Percentiles rank a stretch among this genome's conserved stretches.
Conservation (phyloP, 2,113 vertebrate species). For the Melanocharis versteri region DNA sequence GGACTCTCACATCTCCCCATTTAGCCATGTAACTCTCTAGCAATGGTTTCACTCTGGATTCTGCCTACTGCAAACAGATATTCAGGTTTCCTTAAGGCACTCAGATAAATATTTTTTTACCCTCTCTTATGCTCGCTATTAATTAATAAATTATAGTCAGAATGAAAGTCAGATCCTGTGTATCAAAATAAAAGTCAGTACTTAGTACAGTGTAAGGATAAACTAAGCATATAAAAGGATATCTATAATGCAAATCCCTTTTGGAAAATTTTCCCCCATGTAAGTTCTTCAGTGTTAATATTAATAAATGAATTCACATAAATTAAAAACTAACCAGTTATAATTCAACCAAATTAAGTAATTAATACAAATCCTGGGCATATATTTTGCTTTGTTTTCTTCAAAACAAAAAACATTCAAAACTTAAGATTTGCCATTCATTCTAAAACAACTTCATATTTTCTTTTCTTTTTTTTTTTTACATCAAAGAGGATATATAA, state of each 20-base stretch:
- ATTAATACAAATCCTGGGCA: neutral
- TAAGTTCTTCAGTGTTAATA: neutral
- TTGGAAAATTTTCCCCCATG: accelerated
- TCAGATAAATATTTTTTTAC: neutral
- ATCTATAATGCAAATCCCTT: neutral
- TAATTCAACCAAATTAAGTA: neutral
- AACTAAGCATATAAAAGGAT: neutral
- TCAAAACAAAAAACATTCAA: neutral
- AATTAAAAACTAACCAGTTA: neutral
- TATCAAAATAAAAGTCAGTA: neutral
- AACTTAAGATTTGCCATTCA: neutral
- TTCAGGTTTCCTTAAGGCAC: neutral
- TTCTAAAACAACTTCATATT: neutral
- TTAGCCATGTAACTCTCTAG: neutral
- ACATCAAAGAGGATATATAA: neutral
- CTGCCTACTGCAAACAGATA: neutral
- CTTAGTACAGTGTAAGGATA: neutral
- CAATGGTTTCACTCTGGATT: neutral
- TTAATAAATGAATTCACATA: neutral
- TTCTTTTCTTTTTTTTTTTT: neutral
- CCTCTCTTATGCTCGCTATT: neutral
- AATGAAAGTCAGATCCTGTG: neutral
- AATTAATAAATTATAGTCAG: neutral
- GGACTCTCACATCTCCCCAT: neutral
- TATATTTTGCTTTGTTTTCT: neutral